Percentiles rank a stretch among this genome's conserved stretches.
phyloP scores from a whole-genome alignment of 1,140 invertebrate species.

The Neodiprion pinetum region DNA sequence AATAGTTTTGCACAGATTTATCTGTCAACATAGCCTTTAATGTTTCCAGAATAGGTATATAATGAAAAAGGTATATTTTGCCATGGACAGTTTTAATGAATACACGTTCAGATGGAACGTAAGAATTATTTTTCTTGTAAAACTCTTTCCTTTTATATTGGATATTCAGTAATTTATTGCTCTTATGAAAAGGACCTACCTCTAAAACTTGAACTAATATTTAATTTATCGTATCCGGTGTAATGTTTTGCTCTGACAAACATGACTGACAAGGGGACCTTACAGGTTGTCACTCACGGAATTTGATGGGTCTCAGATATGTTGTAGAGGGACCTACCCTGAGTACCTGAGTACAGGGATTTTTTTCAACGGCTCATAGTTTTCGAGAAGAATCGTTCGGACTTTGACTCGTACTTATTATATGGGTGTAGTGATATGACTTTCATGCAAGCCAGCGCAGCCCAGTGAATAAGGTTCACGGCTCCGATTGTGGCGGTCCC shows the following conservation, averaged over 20 bases:
- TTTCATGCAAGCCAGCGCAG: no score
- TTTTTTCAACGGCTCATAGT: no score
- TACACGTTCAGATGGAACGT: constrained; percentile 24
- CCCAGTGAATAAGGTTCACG: no score
- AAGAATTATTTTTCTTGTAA: constrained; percentile 36
- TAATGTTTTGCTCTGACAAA: background rate
- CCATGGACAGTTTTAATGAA: constrained; percentile 16
- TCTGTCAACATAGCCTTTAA: constrained; percentile 36
- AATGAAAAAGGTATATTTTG: constrained; percentile 38
- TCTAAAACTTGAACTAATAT: background rate
- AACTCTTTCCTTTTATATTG: constrained; percentile 26
- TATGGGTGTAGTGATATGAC: no score
- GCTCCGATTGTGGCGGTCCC: no score
- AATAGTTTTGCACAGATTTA: constrained; percentile 30
- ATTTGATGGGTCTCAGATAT: no score
- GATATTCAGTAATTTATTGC: constrained; percentile 9
- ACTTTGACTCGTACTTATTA: no score
- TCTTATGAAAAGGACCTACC: constrained; percentile 16
- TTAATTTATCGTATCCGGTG: background rate
- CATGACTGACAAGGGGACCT: background rate
- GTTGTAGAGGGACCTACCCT: no score
- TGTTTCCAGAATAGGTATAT: constrained; percentile 38
- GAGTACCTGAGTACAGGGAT: no score
- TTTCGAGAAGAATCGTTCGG: no score
- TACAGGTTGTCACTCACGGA: no score